Percentiles rank a stretch among this genome's conserved stretches.
Evolutionary conservation across 2,797 vertebrate species (phyloP).

Genomic region (Gymnocypris eckloni): DNA sequence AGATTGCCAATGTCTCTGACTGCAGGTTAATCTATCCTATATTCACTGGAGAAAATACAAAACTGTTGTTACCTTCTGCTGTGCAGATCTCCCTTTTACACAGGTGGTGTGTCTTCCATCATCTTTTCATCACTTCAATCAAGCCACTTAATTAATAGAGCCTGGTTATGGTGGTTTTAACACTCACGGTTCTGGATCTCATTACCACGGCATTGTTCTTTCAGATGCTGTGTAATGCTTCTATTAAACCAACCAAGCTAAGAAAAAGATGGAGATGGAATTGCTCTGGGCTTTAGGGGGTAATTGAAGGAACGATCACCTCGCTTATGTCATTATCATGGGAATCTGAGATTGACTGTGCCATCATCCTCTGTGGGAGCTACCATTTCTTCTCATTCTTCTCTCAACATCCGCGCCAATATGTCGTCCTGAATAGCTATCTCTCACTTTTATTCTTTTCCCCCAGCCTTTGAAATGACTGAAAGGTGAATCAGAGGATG

Average conservation of each 20-base stretch:
- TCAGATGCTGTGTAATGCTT: conserved; percentile 44
- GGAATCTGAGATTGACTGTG: conserved; percentile 39
- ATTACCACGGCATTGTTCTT: conserved; percentile 35
- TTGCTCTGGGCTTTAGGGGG: conserved; percentile 61
- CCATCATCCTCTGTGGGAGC: conserved; percentile 26
- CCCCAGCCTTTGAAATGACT: conserved; percentile 49
- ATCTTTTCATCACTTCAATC: conserved; percentile 21
- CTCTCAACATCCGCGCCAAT: conserved; percentile 8
- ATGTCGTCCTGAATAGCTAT: conserved; percentile 43
- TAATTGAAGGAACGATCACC: conserved; percentile 67
- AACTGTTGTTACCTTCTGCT: conserved; percentile 26
- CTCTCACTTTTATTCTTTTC: conserved; percentile 60
- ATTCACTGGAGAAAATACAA: conserved; percentile 29
- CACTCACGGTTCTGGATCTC: not conserved
- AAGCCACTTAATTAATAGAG: conserved; percentile 23
- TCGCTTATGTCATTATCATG: conserved; percentile 43
- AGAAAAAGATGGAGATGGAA: conserved; percentile 60
- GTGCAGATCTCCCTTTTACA: not conserved
- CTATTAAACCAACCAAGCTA: conserved; percentile 38
- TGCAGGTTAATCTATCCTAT: conserved; percentile 47
- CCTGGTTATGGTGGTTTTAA: conserved; percentile 10
- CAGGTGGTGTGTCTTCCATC: not conserved
- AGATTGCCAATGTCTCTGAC: conserved; percentile 45
- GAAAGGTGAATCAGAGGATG: conserved; percentile 36
- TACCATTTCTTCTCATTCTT: conserved; percentile 30